Conservation (phyloP, 64 coral and sea anemone genomes). For the Orbicella faveolata region DNA sequence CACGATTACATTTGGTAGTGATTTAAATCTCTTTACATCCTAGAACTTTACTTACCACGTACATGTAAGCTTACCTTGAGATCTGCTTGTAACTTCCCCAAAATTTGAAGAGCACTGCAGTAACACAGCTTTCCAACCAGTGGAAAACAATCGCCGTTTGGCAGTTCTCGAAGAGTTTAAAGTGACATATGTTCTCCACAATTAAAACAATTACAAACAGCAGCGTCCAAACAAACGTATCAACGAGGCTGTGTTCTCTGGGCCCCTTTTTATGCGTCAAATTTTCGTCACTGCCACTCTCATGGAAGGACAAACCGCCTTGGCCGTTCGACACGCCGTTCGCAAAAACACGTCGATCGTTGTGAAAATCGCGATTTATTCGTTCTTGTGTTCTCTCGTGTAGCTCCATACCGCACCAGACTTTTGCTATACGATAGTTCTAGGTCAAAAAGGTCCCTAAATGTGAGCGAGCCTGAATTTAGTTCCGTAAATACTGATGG, state of each 20-base stretch:
- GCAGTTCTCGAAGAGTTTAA: neutral
- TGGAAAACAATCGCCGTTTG: neutral
- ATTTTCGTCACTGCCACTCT: neutral
- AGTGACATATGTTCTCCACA: slow-evolving; percentile 7
- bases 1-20: too few relatives aligned
- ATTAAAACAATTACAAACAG: slow-evolving; percentile 1
- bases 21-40: too few relatives aligned
- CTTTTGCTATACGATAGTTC: too few relatives aligned
- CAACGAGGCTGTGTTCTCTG: neutral
- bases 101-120: slow-evolving; percentile 1
- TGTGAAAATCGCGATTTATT: neutral
- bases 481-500: too few relatives aligned
- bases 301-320: neutral
- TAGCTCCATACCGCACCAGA: neutral
- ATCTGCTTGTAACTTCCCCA: neutral
- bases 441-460: too few relatives aligned
- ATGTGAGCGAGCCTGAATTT: too few relatives aligned
- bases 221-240: neutral
- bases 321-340: neutral
- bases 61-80: neutral
- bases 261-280: neutral
- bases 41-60: neutral
- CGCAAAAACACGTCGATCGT: neutral
- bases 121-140: slow-evolving; percentile 37
- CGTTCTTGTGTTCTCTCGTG: slow-evolving; percentile 1